These are phyloP conservation scores for Lates calcarifer DNA, from an alignment of 2,113 vertebrate species.

Conservation along the genomic window DNA sequence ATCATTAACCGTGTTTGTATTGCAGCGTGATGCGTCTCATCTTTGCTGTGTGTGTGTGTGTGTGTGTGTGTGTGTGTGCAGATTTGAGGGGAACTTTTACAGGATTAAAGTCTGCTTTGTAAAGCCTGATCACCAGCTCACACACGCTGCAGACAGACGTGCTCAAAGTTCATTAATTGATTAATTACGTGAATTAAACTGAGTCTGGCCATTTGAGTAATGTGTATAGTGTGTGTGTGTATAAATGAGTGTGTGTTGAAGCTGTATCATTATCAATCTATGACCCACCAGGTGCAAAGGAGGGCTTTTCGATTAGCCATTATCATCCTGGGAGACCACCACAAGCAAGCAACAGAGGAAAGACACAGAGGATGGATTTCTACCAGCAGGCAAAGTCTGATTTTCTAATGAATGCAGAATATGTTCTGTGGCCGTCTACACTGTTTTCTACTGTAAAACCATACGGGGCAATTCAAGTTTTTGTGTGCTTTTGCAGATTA, in stretches of 20 bases:
- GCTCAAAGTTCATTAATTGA: slow-evolving; percentile 50
- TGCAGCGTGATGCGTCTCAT: slow-evolving; percentile 39
- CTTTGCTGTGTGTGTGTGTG: neutral
- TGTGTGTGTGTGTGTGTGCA: slow-evolving; percentile 1
- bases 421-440: neutral
- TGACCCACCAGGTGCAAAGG: neutral
- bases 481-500: neutral
- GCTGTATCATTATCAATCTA: neutral
- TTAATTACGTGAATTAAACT: slow-evolving; percentile 55
- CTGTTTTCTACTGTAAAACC: neutral
- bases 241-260: neutral
- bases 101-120: slow-evolving; percentile 21
- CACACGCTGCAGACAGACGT: neutral
- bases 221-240: neutral
- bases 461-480: neutral
- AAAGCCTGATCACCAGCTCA: slow-evolving; percentile 9
- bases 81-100: neutral
- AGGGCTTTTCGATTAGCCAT: neutral
- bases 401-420: neutral
- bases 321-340: neutral
- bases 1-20: slow-evolving; percentile 50
- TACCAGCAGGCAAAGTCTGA: neutral
- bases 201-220: slow-evolving; percentile 9
- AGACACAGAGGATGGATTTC: neutral
- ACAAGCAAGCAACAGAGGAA: neutral